Evolutionary conservation across 2,888 invertebrate species (phyloP), one percentile per base, ranked within the genome.

Genomic region (Torymus aiolomorphi): DNA sequence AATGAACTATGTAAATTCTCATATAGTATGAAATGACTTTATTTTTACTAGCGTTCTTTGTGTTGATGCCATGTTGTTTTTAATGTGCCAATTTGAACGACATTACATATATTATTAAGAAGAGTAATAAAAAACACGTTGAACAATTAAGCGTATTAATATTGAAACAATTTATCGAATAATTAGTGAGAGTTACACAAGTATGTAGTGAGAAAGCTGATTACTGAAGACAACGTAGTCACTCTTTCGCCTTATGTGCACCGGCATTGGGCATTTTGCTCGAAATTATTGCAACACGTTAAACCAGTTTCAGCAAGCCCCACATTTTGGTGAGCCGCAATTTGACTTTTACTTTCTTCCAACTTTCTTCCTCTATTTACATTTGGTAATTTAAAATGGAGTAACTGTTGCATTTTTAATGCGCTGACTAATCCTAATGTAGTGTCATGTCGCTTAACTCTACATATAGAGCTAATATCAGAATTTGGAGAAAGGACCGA

Each of bases 311-410:
- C 49, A 31, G 62, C n/a, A 12, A 70, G 73, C 54, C n/a, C 42
- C 16, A 14, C 56, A 75, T 70, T 78, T 81, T 16, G 51, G 70
- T 62, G 20, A 1, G 42, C 42, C 63, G 11, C 56, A 20, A 12
- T 74, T 54, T 66, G 49, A 52, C 16, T 59, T 69, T 54, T 31
- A 57, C 69, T 74, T 77, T 77, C 70, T 59, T 76, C 77, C 42
- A 4, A 42, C 77, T 70, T 77, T 65, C 69, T 57, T 65, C 62
- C 18, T 72, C 24, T 52, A 54, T 51, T 62, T 67, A 4, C 4
- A 51, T 79, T 59, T 49, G 13, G 42, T 67, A 18, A 20, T 42
- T 31, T n/a, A 16, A 24, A 13, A 10, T 49, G 42, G 56, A 63
- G 42, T 42, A 42, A 42, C 42, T 52, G 18, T 74, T 63, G 20